Base-by-base conservation (phyloP, 2,797 vertebrate species). In the Hapalemur alaotrensis region DNA sequence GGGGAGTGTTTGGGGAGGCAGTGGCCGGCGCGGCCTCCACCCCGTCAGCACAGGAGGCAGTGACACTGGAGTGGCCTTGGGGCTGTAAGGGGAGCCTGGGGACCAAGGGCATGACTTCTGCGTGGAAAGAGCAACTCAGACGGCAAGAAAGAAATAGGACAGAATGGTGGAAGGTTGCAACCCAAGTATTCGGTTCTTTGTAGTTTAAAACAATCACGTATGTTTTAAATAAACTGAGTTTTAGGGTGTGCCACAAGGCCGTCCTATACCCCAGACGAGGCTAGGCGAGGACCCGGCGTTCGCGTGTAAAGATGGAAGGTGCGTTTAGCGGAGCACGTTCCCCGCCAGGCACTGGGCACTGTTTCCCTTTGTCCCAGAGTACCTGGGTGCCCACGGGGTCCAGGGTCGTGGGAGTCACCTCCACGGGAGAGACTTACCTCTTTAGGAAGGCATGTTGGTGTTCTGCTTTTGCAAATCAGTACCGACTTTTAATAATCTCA, bases 31-130 rank as follows among this genome's bases (percentile, higher is more conserved):
- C 32, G 70, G 25, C n/a, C 38, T 38, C 23, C 20, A 9, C 35
- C 70, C 28, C 20, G 20, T 50, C 54, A 32, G 22, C 52, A 11
- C 0, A 0, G 14, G 13, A 4, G 0, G 23, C 4, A 12, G 1
- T 28, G 25, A 38, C 61, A 46, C 9, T 1, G n/a, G 69, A 46
- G 46, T 5, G 23, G 57, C 41, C 20, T 30, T 76, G 0, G 2
- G 10, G 28, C 7, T 63, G n/a, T 14, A n/a, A 22, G 48, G 38
- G 48, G 50, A 72, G 43, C 14, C 35, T 32, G 3, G 2, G 28
- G 23, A 17, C 23, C 30, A 15, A 73, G 76, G 52, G 59, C 35
- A 1, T 22, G 30, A 12, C 63, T 23, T 78, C 85, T 65, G 3
- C 23, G 41, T 35, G 48, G 46, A 72, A 82, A 75, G 61, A 48